Evolutionary conservation across 2,888 invertebrate species (phyloP), one percentile per base, ranked within the genome.

Genomic region (Philaethria dido): DNA sequence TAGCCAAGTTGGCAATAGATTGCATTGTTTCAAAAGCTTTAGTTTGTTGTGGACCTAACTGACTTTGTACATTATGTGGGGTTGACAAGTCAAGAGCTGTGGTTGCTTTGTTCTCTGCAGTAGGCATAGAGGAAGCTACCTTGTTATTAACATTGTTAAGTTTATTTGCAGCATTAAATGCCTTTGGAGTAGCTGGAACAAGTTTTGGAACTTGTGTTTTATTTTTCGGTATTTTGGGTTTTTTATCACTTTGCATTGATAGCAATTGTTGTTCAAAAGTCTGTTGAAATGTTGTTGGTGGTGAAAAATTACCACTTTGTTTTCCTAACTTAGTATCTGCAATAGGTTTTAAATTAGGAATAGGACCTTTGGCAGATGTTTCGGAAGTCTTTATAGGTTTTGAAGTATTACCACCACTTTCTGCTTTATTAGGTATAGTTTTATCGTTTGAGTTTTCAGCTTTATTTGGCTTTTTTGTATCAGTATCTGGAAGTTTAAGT

Each of bases 401-500:
- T 57, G 79, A 33, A 72, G 76, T 79, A 33, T 72, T 66, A 55
- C 76, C 54, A 64, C 73, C 71, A 59, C 70, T 62, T 45, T 88
- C 87, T 66, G 69, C 73, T 80, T 87, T 88, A 64, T 69, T 80
- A 70, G 75, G 66, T 77, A 76, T 81, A 55, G 73, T 81, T 64
- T 69, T 69, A 55, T 88, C 86, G 69, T 75, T 66, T 66, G 69
- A 74, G 54, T 64, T 68, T 54, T 92, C 90, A 68, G 74, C 55
- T 76, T 87, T 89, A 47, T 62, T 81, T 66, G 72, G 73, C 69
- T 88, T 90, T 76, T 91, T 91, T 50, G 81, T 64, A 67, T 93
- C 93, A 69, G 78, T 83, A 64, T 94, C 94, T 61, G 94, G 94
- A 65, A 94, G 80, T 82, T 94, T 94, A 66, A 94, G 80, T 73